Evolutionary conservation across 2,888 invertebrate genomes (phyloP).

Genomic region (Ophonus ardosiacus): DNA sequence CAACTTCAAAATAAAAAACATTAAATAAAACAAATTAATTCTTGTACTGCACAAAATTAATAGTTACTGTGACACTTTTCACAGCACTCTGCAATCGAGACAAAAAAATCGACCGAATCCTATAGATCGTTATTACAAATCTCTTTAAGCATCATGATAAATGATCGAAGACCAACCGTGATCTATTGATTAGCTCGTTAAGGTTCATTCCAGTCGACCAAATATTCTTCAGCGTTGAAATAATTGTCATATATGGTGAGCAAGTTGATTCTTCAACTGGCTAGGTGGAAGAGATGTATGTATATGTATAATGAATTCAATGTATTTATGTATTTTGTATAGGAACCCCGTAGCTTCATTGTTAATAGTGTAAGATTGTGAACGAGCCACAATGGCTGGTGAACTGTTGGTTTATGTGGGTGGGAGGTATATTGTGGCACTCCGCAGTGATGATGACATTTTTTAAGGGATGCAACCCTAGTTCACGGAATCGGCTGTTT

Average conservation of each 20-base stretch:
- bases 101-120: constrained; percentile 71
- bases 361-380: constrained; percentile 75
- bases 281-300: constrained; percentile 73
- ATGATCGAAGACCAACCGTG: constrained; percentile 76
- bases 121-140: constrained; percentile 74
- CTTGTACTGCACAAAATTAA: constrained; percentile 66
- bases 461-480: constrained; percentile 32
- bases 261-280: constrained; percentile 65
- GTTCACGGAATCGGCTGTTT: constrained; percentile 27
- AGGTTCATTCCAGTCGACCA: constrained; percentile 73
- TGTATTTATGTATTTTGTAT: constrained; percentile 77
- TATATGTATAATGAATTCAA: constrained; percentile 76
- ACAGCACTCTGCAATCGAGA: constrained; percentile 37
- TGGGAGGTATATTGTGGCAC: constrained; percentile 71
- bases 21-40: constrained; percentile 66
- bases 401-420: constrained; percentile 74
- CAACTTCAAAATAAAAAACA: constrained; percentile 40
- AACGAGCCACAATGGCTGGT: constrained; percentile 73
- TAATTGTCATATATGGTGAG: constrained; percentile 66
- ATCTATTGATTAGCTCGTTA: constrained; percentile 78
- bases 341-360: constrained; percentile 75
- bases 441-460: constrained; percentile 41
- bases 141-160: constrained; percentile 76
- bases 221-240: constrained; percentile 66
- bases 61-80: constrained; percentile 73